Base-by-base conservation (phyloP, 1,140 invertebrate species). In the Anoplophora glabripennis region DNA sequence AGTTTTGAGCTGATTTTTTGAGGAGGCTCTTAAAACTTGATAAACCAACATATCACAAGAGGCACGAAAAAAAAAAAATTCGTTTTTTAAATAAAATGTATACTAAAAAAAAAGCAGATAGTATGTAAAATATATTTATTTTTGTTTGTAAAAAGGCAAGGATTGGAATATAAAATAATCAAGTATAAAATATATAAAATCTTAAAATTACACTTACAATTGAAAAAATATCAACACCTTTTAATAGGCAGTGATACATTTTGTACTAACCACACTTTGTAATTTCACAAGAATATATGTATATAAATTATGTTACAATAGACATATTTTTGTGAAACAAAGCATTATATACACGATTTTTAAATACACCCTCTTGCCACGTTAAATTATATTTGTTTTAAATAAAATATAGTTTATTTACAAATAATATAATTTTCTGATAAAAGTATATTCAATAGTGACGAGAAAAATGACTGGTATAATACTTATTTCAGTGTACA, bases 211-310 rank as follows among this genome's bases (percentile, higher is more conserved):
- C 47, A 37, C 33, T 49, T 45, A 41, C 48, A 49, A 38, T 40
- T 57, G 42, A 53, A 41, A 38, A 59, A 38, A 42, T 53, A 44
- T 46, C 17, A 46, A 28, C 21, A 28, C 21, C 21, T 54, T 17
- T 54, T 45, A 62, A 14, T 52, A 64, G 61, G 57, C 53, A 64
- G 57, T 64, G 57, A 56, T 45, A 59, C 49, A 35, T 61, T 64
- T 64, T 64, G 62, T 64, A 64, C 62, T 64, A 64, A 61, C 53
- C 53, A 61, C 46, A 61, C 62, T 64, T 61, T 64, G 62, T 61
- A 53, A 49, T 59, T 57, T 64, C 53, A 57, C 59, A 61, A 44
- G 48, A 62, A 37, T 49, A 49, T 21, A 33, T 49, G 12, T 34
- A 49, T 36, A 33, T 17, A 21, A 46, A 46, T 28, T 28, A 46